These are phyloP conservation scores for Teleogryllus occipitalis DNA, from an alignment of 1,140 invertebrate species.

Conservation along the genomic window DNA sequence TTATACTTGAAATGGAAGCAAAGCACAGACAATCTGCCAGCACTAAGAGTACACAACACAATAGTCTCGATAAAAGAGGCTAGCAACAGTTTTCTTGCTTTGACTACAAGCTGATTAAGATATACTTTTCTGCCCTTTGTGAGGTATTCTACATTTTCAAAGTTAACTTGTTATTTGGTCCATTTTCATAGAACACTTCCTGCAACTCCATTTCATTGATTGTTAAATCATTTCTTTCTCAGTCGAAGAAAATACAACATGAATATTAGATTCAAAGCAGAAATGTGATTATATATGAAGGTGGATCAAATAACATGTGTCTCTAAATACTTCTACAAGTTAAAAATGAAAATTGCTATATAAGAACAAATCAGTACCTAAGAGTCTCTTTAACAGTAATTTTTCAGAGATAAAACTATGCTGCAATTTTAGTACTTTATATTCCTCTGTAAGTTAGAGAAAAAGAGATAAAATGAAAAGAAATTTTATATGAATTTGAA, in stretches of 20 bases:
- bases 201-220: neutral
- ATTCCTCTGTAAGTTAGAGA: no score
- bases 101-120: neutral
- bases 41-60: constrained; percentile 4
- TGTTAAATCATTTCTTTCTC: neutral
- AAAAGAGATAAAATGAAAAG: no score
- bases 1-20: constrained; percentile 5
- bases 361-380: neutral
- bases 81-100: constrained; percentile 4
- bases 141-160: neutral
- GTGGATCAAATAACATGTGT: neutral
- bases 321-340: neutral
- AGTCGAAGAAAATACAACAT: neutral
- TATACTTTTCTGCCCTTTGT: neutral
- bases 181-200: neutral
- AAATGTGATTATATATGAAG: neutral
- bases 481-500: no score
- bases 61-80: constrained; percentile 4
- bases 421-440: neutral
- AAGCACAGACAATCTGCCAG: constrained; percentile 3
- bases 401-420: neutral
- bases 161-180: neutral
- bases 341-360: neutral
- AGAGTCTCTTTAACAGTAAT: neutral
- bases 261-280: no score